Evolutionary conservation across 2,888 invertebrate genomes (phyloP).

Genomic region (Meta bourneti): DNA sequence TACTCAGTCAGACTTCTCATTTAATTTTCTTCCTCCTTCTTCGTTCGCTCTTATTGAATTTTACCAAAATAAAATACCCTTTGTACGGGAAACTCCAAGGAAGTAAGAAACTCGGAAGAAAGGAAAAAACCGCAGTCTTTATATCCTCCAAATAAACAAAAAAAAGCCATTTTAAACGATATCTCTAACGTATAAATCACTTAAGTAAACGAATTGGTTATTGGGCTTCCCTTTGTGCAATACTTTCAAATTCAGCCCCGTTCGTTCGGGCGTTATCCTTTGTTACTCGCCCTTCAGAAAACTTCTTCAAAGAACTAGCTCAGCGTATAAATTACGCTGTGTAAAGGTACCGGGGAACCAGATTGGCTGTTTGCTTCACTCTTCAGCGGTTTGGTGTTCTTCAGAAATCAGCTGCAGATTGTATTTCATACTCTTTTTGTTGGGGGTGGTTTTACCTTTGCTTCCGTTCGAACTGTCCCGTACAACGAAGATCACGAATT

Average conservation of each 20-base stretch:
- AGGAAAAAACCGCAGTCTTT: constrained; percentile 13
- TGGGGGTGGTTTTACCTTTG: background rate
- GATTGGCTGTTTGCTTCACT: constrained; percentile 13
- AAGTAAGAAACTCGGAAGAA: constrained; percentile 19
- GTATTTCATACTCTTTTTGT: background rate
- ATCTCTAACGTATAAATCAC: constrained; percentile 49
- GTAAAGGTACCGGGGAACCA: background rate
- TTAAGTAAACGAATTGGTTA: constrained; percentile 48
- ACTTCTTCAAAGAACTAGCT: constrained; percentile 6
- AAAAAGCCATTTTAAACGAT: constrained; percentile 35
- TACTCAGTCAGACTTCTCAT: background rate
- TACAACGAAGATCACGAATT: background rate
- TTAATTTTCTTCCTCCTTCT: background rate
- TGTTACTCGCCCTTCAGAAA: background rate
- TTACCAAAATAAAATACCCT: constrained; percentile 8
- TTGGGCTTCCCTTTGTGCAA: constrained; percentile 32
- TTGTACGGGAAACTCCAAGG: constrained; percentile 17
- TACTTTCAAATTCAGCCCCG: constrained; percentile 30
- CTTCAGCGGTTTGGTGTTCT: constrained; percentile 2
- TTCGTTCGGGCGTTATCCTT: constrained; percentile 28
- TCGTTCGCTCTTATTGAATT: background rate
- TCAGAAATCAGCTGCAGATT: constrained; percentile 4
- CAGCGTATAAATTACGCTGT: constrained; percentile 27
- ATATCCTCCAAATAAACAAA: constrained; percentile 23
- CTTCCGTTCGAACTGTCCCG: background rate